Evolutionary conservation across 1,140 invertebrate genomes (phyloP).

Genomic region (Scaptomyza montana): DNA sequence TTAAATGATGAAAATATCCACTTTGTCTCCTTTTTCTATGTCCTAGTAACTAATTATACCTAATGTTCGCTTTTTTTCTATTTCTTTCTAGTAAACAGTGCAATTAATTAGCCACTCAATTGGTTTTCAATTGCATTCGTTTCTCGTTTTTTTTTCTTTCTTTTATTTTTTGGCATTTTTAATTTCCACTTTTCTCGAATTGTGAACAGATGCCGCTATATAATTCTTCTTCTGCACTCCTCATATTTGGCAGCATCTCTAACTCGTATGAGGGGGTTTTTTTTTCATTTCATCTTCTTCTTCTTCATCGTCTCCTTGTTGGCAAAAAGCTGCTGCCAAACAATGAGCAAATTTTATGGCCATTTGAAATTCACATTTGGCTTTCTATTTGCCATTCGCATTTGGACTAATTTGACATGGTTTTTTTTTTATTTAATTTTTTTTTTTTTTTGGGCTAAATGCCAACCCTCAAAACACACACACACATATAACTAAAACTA

Average conservation of each 20-base stretch:
- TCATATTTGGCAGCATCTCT: background rate
- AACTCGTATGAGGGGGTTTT: background rate
- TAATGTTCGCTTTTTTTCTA: too few relatives aligned
- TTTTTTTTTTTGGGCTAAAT: constrained; percentile 23
- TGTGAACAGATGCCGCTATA: background rate
- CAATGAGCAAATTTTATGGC: constrained; percentile 70
- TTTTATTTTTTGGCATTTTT: background rate
- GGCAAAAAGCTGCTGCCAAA: constrained; percentile 21
- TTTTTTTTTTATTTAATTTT: constrained; percentile 30
- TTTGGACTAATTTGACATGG: constrained; percentile 67
- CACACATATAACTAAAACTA: constrained; percentile 7
- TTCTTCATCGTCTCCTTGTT: too few relatives aligned
- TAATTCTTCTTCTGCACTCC: background rate
- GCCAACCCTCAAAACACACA: constrained; percentile 42
- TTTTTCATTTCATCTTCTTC: too few relatives aligned
- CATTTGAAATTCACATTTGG: constrained; percentile 46
- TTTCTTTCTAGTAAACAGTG: background rate
- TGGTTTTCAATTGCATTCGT: background rate
- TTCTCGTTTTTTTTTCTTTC: too few relatives aligned
- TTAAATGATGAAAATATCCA: too few relatives aligned
- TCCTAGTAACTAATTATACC: too few relatives aligned
- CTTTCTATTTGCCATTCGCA: constrained; percentile 39
- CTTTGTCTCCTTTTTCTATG: too few relatives aligned
- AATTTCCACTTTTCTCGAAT: background rate
- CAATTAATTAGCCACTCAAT: background rate